Evolutionary conservation across 2,113 vertebrate species (phyloP), one percentile per base, ranked within the genome.

Genomic region (Collichthys lucidus): DNA sequence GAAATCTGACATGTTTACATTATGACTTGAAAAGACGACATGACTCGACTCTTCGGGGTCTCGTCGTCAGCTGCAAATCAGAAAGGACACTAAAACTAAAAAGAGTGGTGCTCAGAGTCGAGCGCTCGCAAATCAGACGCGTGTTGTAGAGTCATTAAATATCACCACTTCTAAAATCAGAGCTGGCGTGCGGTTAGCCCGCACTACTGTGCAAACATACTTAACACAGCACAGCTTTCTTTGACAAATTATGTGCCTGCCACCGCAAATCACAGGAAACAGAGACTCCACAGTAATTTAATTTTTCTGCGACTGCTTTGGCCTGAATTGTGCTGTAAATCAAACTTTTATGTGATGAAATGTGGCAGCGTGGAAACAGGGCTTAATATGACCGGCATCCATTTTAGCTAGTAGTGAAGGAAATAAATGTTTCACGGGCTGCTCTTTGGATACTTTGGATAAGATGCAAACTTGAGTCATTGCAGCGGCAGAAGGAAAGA

Each of bases 91-190:
- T 2, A 47, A 76, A 68, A 80, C 19, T 26, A 79, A 72, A n/a
- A n/a, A 67, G 72, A 84, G 74, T 57, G 74, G 71, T 72, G 72
- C 81, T 84, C 22, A 57, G 65, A 76, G 77, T 79, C 40, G 31
- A 74, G 78, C 66, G 42, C 77, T 88, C 55, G 52, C 88, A 86
- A 91, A 90, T 90, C 82, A 87, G 76, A 85, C 69, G 67, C 40
- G 69, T 75, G 90, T 73, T 77, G 88, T 65, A 26, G 75, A 87
- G 87, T 87, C 85, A 80, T 92, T 80, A 92, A 91, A 89, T 78
- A 80, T 81, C 83, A 89, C 90, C 89, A 83, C 87, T 87, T 91
- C 86, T 89, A 88, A 93, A 93, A 93, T 93, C 86, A 88, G 90
- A 87, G 91, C 64, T 77, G 90, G 84, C 67, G 76, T 88, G 92